Conservation (phyloP, 1,140 invertebrate species). For the Pachypeltis micranthus region DNA sequence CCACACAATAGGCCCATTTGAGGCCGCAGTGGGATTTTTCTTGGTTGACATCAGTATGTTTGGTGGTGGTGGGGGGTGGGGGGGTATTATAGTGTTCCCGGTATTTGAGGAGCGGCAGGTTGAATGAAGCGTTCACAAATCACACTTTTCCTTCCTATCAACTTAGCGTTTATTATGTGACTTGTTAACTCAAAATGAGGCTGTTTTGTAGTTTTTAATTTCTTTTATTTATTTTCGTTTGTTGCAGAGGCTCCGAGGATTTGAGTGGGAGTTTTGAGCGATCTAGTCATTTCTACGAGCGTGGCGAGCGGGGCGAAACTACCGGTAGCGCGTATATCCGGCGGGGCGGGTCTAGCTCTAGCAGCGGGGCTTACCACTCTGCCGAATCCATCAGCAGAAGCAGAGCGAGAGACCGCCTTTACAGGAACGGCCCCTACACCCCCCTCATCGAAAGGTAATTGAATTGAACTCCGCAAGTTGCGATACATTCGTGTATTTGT, state of each 20-base stretch:
- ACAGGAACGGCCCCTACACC: constrained; percentile 39
- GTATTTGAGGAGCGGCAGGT: no score
- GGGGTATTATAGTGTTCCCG: no score
- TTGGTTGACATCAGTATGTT: no score
- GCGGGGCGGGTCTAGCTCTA: constrained; percentile 32
- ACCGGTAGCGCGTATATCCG: constrained; percentile 32
- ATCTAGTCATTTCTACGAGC: constrained; percentile 40
- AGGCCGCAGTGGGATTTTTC: no score
- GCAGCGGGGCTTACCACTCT: constrained; percentile 30
- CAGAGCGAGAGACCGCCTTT: constrained; percentile 34
- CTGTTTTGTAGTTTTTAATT: constrained; percentile 12
- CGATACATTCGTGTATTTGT: no score
- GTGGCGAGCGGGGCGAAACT: constrained; percentile 21
- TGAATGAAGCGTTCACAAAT: no score
- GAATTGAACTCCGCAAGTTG: no score
- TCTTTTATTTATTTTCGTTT: background rate
- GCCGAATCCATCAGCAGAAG: constrained; percentile 31
- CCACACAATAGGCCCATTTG: no score
- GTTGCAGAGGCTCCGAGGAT: constrained; percentile 33
- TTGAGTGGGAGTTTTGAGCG: constrained; percentile 35
- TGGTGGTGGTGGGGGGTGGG: no score
- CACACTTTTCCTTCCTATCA: no score
- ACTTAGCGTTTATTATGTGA: no score
- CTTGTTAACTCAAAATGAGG: background rate
- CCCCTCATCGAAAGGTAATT: constrained; percentile 35